Percentiles rank a stretch among this genome's conserved stretches.
Evolutionary conservation across 2,113 vertebrate species (phyloP).

Genomic region (Reinhardtius hippoglossoides): DNA sequence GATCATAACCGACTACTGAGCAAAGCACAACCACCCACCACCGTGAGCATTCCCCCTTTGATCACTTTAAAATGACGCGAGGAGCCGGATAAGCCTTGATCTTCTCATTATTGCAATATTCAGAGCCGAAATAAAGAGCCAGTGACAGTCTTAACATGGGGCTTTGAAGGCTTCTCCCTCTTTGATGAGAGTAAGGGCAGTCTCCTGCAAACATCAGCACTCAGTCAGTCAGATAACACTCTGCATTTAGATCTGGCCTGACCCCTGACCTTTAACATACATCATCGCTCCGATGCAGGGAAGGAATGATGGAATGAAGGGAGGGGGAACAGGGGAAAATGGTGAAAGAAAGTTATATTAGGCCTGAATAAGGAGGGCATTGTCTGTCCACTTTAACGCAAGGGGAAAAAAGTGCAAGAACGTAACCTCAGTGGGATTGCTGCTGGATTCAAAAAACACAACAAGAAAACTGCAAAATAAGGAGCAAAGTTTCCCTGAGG

Average conservation of each 20-base stretch:
- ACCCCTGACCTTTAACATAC: conserved; percentile 49
- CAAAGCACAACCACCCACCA: conserved; percentile 17
- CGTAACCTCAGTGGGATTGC: background rate
- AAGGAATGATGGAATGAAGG: conserved; percentile 5
- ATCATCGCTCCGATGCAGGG: conserved; percentile 25
- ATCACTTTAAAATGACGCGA: conserved; percentile 60
- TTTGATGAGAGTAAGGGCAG: conserved; percentile 43
- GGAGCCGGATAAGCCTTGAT: conserved; percentile 22
- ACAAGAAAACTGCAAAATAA: background rate
- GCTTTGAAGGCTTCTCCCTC: conserved; percentile 54
- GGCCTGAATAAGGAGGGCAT: background rate
- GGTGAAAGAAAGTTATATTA: background rate
- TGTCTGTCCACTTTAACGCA: background rate
- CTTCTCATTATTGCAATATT: conserved; percentile 62
- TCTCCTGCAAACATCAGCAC: conserved; percentile 37
- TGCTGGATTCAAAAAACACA: background rate
- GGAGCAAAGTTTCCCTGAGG: background rate
- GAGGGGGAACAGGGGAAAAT: background rate
- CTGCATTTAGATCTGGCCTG: conserved; percentile 16
- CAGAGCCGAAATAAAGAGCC: conserved; percentile 50
- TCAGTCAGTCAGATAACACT: conserved; percentile 18
- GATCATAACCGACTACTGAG: conserved; percentile 36
- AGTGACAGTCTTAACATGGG: conserved; percentile 4
- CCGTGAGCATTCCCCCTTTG: conserved; percentile 51
- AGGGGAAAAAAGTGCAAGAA: background rate